Percentiles rank a stretch among this genome's conserved stretches.
phyloP scores from a whole-genome alignment of 2,113 vertebrate species.

The Polypterus bichir region DNA sequence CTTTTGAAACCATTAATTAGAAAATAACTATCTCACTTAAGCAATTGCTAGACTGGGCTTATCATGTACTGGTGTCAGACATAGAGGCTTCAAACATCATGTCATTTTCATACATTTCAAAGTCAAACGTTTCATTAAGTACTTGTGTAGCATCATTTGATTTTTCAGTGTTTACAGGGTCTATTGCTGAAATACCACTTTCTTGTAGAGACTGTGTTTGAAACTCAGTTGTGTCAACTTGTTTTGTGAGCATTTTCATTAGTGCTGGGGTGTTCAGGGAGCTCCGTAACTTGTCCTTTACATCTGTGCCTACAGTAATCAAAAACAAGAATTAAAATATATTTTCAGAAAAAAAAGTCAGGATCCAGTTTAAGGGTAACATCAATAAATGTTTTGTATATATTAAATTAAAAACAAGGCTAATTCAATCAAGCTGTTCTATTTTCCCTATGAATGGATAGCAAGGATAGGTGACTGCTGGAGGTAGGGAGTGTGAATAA shows the following conservation, averaged over 20 bases:
- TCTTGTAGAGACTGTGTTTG: slow-evolving; percentile 67
- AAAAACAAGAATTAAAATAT: too few relatives aligned
- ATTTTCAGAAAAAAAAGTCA: too few relatives aligned
- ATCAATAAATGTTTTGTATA: too few relatives aligned
- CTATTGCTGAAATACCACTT: slow-evolving; percentile 59
- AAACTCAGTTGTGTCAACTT: slow-evolving; percentile 64
- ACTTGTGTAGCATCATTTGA: slow-evolving; percentile 63
- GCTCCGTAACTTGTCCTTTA: slow-evolving; percentile 85
- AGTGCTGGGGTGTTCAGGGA: slow-evolving; percentile 72
- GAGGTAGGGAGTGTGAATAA: too few relatives aligned
- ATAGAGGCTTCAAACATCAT: slow-evolving; percentile 92
- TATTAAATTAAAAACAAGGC: too few relatives aligned
- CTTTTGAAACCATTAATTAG: background rate
- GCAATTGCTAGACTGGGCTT: slow-evolving; percentile 11
- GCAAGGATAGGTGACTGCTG: too few relatives aligned
- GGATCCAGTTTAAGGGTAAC: too few relatives aligned
- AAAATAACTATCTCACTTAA: background rate
- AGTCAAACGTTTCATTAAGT: slow-evolving; percentile 77
- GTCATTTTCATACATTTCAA: slow-evolving; percentile 93
- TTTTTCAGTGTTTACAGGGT: slow-evolving; percentile 64
- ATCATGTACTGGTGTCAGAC: slow-evolving; percentile 89
- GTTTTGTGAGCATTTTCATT: slow-evolving; percentile 84
- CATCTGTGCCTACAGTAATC: slow-evolving; percentile 71
- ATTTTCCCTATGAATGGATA: too few relatives aligned
- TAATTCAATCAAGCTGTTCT: too few relatives aligned